These are phyloP conservation scores for Lutraria rhynchaena DNA, from an alignment of 1,140 invertebrate genomes.

Conservation along the genomic window DNA sequence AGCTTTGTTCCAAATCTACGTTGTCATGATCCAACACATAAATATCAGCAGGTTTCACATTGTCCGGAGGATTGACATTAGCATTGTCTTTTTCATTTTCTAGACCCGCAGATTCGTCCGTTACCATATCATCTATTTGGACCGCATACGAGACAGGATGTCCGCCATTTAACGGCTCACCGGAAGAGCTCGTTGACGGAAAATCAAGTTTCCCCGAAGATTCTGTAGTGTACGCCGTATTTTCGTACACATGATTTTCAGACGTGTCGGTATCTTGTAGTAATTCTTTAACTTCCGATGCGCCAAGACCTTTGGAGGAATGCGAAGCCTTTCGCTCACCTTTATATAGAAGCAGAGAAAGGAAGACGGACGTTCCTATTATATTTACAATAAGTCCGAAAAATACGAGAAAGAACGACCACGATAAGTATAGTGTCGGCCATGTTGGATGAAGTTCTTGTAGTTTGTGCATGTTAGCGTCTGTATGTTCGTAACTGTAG, in stretches of 20 bases:
- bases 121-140: too few relatives aligned
- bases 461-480: background rate
- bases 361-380: constrained; percentile 12
- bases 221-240: constrained; percentile 15
- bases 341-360: constrained; percentile 7
- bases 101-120: too few relatives aligned
- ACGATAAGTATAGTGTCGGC: constrained; percentile 17
- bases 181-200: too few relatives aligned
- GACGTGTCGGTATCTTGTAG: background rate
- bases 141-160: too few relatives aligned
- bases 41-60: too few relatives aligned
- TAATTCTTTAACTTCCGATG: background rate
- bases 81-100: too few relatives aligned
- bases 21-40: too few relatives aligned
- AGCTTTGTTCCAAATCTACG: too few relatives aligned
- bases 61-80: too few relatives aligned
- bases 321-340: constrained; percentile 34
- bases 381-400: constrained; percentile 43
- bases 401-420: constrained; percentile 43
- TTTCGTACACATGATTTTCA: constrained; percentile 20
- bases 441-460: constrained; percentile 13
- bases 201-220: too few relatives aligned
- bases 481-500: constrained; percentile 28
- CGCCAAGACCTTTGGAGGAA: constrained; percentile 18
- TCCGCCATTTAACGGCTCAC: too few relatives aligned